phyloP scores from a whole-genome alignment of 2,888 invertebrate species.

The Amorpha juglandis region DNA sequence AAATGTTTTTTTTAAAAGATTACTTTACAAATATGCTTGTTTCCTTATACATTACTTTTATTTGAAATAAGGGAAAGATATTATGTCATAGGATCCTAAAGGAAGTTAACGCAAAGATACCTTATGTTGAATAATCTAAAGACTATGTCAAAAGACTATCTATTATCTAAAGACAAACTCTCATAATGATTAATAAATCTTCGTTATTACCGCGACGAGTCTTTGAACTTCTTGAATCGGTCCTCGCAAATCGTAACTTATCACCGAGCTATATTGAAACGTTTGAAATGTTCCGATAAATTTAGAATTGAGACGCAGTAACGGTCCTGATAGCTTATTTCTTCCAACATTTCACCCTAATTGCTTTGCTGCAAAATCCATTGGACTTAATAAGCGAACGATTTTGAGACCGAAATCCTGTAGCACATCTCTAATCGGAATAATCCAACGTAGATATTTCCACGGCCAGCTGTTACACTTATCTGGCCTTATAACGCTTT shows the following conservation, averaged over 20 bases:
- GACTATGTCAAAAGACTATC: too few relatives aligned
- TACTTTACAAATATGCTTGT: too few relatives aligned
- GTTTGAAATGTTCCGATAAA: constrained; percentile 27
- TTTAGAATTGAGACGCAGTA: constrained; percentile 26
- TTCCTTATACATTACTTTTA: too few relatives aligned
- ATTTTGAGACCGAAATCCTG: constrained; percentile 34
- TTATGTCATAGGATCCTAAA: too few relatives aligned
- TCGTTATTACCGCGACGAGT: neutral
- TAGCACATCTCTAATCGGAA: constrained; percentile 44
- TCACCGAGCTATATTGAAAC: constrained; percentile 12
- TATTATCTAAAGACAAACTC: too few relatives aligned
- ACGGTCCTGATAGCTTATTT: constrained; percentile 31
- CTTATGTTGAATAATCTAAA: neutral
- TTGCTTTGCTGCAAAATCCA: constrained; percentile 38
- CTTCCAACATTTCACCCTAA: constrained; percentile 40
- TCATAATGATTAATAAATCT: neutral
- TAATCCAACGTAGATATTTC: constrained; percentile 42
- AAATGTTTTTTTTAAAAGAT: too few relatives aligned
- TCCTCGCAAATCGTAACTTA: constrained; percentile 12
- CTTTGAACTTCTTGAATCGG: neutral
- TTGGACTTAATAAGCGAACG: constrained; percentile 38
- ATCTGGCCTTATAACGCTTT: constrained; percentile 48
- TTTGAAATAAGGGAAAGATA: too few relatives aligned
- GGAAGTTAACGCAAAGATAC: too few relatives aligned
- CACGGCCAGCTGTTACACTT: constrained; percentile 48